A percentile compares a stretch with the other conserved stretches of the same genome.
phyloP scores from a whole-genome alignment of 2,888 invertebrate genomes.

The Cheilosia soror region DNA sequence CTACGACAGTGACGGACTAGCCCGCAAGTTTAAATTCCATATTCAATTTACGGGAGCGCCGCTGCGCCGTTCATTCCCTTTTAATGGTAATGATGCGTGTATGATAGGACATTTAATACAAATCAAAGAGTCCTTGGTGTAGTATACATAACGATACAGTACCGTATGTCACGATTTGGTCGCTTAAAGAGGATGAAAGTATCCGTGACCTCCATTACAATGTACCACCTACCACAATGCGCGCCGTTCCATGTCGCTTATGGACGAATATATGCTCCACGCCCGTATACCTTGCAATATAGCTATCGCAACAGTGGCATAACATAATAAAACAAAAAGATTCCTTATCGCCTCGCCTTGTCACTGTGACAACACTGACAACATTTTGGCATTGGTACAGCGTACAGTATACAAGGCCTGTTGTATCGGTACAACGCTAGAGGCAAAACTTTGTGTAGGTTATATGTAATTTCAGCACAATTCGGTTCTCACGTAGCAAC shows the following conservation, averaged over 20 bases:
- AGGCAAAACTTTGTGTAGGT: slow-evolving; percentile 32
- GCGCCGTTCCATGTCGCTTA: slow-evolving; percentile 15
- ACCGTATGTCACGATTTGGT: slow-evolving; percentile 43
- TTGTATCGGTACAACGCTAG: slow-evolving; percentile 8
- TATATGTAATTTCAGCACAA: slow-evolving; percentile 43
- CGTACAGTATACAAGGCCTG: slow-evolving; percentile 6
- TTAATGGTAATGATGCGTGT: slow-evolving; percentile 73
- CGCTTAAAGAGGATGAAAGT: slow-evolving; percentile 1
- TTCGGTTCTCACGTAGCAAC: slow-evolving; percentile 41
- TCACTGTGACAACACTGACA: slow-evolving; percentile 51
- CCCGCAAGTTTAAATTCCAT: slow-evolving; percentile 62
- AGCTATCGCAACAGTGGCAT: too few species aligned
- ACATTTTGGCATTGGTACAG: slow-evolving; percentile 25
- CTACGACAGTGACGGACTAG: slow-evolving; percentile 14
- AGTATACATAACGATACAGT: slow-evolving; percentile 16
- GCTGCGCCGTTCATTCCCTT: slow-evolving; percentile 21
- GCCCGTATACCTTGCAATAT: not conserved
- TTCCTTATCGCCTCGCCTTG: slow-evolving; percentile 40
- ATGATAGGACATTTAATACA: slow-evolving; percentile 68
- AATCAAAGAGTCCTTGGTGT: slow-evolving; percentile 61
- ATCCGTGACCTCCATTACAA: slow-evolving; percentile 66
- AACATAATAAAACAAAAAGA: too few species aligned
- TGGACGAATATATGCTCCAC: slow-evolving; percentile 41
- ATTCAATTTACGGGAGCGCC: slow-evolving; percentile 65
- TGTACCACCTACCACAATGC: slow-evolving; percentile 4